phyloP scores from a whole-genome alignment of 30 jellyfish, hydroid and myxozoan species.

The Mastigias papua region DNA sequence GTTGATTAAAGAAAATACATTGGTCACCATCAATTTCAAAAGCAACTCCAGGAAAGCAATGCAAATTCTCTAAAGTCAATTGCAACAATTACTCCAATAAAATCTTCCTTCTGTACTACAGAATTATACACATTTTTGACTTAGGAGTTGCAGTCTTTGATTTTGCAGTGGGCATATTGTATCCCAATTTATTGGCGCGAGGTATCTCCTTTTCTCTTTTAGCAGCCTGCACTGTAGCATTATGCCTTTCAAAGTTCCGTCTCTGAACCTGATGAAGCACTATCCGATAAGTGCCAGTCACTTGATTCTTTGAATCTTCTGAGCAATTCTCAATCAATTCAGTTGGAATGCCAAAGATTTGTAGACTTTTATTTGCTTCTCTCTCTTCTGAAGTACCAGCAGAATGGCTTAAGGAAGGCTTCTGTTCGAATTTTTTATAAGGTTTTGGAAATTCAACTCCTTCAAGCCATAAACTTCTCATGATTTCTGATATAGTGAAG shows the following conservation, averaged over 20 bases:
- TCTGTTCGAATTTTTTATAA: slow-evolving; percentile 53
- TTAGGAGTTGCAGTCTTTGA: slow-evolving; percentile 49
- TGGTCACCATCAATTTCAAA: no score
- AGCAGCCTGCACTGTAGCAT: slow-evolving; percentile 73
- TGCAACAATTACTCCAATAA: not conserved
- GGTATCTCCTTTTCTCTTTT: slow-evolving; percentile 60
- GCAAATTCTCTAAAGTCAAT: no score
- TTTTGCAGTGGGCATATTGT: slow-evolving; percentile 40
- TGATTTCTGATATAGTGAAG: slow-evolving; percentile 76
- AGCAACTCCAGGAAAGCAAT: no score
- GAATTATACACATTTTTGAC: slow-evolving; percentile 83
- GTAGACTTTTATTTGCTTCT: slow-evolving; percentile 72
- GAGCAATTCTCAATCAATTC: slow-evolving; percentile 68
- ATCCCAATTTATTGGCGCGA: slow-evolving; percentile 44
- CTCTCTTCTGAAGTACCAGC: slow-evolving; percentile 76
- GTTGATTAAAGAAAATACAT: no score
- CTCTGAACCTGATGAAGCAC: slow-evolving; percentile 87
- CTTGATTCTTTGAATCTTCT: slow-evolving; percentile 67
- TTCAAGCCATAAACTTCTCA: slow-evolving; percentile 92
- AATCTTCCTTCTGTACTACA: slow-evolving; percentile 15
- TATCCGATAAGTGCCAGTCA: slow-evolving; percentile 93
- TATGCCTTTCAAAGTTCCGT: slow-evolving; percentile 62
- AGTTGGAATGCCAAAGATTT: slow-evolving; percentile 73
- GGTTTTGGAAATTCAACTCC: slow-evolving; percentile 85
- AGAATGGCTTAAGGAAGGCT: slow-evolving; percentile 56